Conservation (phyloP, 2,113 vertebrate species). For the Malurus cyaneus region DNA sequence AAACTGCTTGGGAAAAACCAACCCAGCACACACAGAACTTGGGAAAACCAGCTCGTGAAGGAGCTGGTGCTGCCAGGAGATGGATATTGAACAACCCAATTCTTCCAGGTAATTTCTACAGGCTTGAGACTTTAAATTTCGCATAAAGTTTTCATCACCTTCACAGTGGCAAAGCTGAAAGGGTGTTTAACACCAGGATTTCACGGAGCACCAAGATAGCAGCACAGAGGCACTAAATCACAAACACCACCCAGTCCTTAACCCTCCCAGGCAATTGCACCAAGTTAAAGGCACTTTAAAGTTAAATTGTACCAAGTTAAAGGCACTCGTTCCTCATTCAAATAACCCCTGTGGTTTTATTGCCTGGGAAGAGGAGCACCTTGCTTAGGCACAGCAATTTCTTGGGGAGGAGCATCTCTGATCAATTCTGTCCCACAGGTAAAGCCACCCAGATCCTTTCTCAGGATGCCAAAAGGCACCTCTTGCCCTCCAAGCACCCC, state of each 20-base stretch:
- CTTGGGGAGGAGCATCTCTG: background rate
- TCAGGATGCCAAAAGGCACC: accelerated
- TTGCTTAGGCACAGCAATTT: background rate
- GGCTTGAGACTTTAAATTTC: background rate
- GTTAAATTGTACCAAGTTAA: background rate
- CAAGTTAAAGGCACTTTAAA: background rate
- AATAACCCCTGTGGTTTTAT: background rate
- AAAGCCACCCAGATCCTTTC: background rate
- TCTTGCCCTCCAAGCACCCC: background rate
- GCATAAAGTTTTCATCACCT: background rate
- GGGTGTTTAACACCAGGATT: background rate
- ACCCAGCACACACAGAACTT: background rate
- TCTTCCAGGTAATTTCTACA: background rate
- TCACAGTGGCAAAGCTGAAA: background rate
- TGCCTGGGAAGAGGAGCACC: background rate
- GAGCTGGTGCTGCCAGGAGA: background rate
- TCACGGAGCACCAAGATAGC: background rate
- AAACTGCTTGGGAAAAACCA: background rate
- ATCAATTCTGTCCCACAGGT: background rate
- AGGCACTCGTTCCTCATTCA: background rate
- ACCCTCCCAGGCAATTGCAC: background rate
- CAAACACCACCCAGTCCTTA: background rate
- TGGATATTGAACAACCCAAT: background rate
- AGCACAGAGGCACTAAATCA: background rate
- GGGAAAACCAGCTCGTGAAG: background rate